Evolutionary conservation across 2,113 vertebrate species (phyloP).

Genomic region (Dromiciops gliroides): DNA sequence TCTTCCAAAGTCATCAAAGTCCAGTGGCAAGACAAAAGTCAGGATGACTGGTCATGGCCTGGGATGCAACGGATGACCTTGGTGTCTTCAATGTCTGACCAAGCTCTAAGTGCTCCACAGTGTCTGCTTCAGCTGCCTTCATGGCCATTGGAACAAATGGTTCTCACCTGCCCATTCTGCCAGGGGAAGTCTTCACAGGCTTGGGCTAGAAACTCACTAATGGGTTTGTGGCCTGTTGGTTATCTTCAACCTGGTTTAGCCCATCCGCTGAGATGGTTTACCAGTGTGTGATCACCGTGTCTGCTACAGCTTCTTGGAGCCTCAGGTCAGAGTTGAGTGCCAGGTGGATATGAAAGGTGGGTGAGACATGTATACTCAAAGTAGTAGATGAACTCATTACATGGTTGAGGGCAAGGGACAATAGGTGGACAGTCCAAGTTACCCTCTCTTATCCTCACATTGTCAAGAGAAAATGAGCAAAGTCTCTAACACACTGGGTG

Average conservation of each 20-base stretch:
- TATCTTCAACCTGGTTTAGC: no score
- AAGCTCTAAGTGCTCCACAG: neutral
- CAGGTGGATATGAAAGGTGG: no score
- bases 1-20: neutral
- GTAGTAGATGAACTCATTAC: neutral
- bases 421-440: neutral
- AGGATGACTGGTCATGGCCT: neutral
- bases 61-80: neutral
- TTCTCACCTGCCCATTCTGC: neutral
- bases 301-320: no score
- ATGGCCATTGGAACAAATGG: neutral
- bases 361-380: neutral
- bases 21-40: neutral
- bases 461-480: neutral
- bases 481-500: neutral
- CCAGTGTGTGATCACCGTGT: no score
- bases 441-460: neutral
- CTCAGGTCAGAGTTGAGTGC: no score
- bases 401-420: neutral
- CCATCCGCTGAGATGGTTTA: no score
- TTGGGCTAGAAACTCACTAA: no score
- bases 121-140: neutral
- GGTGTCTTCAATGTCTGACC: neutral
- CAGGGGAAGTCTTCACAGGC: no score
- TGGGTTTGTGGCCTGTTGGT: no score